A percentile compares a stretch with the other conserved stretches of the same genome.
These are phyloP conservation scores for Drosophila falleni DNA, from an alignment of 2,888 invertebrate species.

Conservation along the genomic window DNA sequence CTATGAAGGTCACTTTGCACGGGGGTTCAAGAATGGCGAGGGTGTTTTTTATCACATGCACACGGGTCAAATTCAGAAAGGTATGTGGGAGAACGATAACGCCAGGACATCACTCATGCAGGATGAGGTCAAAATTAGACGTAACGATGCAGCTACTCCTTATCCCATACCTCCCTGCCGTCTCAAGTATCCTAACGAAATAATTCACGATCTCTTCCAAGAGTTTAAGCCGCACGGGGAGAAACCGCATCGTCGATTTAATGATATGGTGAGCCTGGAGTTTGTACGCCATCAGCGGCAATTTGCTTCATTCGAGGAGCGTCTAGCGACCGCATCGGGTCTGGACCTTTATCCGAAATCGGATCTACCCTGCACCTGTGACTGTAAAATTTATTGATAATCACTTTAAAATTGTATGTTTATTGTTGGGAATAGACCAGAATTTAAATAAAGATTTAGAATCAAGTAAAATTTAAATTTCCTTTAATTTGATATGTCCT, in stretches of 20 bases:
- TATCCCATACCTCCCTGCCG: slow-evolving; percentile 75
- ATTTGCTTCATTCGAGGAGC: slow-evolving; percentile 70
- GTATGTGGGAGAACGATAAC: slow-evolving; percentile 82
- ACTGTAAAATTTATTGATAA: slow-evolving; percentile 34
- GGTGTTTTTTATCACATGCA: slow-evolving; percentile 83
- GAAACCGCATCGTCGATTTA: slow-evolving; percentile 65
- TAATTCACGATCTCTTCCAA: slow-evolving; percentile 76
- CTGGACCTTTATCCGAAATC: slow-evolving; percentile 55
- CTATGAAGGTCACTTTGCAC: slow-evolving; percentile 83
- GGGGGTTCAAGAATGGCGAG: slow-evolving; percentile 84
- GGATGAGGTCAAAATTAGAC: slow-evolving; percentile 76
- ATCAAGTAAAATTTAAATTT: slow-evolving; percentile 6
- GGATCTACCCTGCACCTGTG: slow-evolving; percentile 60
- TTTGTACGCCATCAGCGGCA: slow-evolving; percentile 64
- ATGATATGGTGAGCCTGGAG: slow-evolving; percentile 70
- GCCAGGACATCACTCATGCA: slow-evolving; percentile 81
- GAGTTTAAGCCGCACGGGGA: slow-evolving; percentile 63
- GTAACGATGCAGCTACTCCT: slow-evolving; percentile 63
- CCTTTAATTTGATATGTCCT: not conserved
- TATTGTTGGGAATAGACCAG: not conserved
- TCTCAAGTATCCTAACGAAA: slow-evolving; percentile 75
- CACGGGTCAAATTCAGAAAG: slow-evolving; percentile 84
- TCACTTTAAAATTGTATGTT: not conserved
- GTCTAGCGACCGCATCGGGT: slow-evolving; percentile 36
- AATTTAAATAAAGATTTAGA: not conserved